A percentile compares a stretch with the other conserved stretches of the same genome.
Conservation (phyloP, 2,888 invertebrate species). For the Drosophila gaucha region DNA sequence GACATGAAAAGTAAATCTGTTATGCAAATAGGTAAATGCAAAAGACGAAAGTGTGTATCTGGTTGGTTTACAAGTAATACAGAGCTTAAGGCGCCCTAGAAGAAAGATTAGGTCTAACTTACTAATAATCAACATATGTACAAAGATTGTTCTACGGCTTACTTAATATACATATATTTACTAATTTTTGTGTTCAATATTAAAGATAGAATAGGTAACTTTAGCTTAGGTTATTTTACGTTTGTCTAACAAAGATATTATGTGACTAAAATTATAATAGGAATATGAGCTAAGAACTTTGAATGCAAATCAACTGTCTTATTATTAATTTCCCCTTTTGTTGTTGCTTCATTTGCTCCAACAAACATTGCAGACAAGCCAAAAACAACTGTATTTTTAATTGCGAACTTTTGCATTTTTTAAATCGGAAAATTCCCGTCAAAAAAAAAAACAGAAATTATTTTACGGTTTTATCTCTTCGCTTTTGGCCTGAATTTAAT, state of each 20-base stretch:
- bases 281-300: neutral
- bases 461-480: slow-evolving; percentile 36
- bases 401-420: slow-evolving; percentile 13
- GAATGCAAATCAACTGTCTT: neutral
- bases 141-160: no score
- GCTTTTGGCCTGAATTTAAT: slow-evolving; percentile 55
- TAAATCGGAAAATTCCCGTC: neutral
- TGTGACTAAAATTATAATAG: no score
- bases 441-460: slow-evolving; percentile 7
- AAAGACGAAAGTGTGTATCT: no score
- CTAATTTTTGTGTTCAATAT: no score
- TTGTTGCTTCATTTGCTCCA: neutral
- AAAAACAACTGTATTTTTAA: slow-evolving; percentile 42
- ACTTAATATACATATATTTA: no score
- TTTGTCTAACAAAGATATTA: neutral
- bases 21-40: no score
- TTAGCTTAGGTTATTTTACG: neutral
- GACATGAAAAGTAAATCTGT: no score
- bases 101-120: no score
- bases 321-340: neutral
- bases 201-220: no score
- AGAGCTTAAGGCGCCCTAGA: no score
- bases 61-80: no score
- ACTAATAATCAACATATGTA: no score
- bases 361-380: slow-evolving; percentile 10